Evolutionary conservation across 2,888 invertebrate species (phyloP).

Genomic region (Spialia ferax): DNA sequence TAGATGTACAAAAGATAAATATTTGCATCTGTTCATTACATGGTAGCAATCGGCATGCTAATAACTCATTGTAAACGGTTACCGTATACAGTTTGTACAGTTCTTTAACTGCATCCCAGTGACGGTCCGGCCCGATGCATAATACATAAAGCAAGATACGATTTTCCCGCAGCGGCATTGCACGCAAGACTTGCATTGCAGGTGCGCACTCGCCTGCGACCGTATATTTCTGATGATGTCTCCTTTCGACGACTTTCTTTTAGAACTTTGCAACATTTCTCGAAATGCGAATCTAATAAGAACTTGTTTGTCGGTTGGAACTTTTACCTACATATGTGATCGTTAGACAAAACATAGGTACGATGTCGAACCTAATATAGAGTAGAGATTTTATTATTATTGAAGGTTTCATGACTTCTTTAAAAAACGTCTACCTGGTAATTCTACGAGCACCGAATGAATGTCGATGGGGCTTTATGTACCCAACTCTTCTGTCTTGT

Average conservation of each 20-base stretch:
- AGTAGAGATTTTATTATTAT: neutral
- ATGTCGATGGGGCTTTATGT: too few relatives aligned
- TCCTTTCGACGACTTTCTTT: slow-evolving; percentile 72
- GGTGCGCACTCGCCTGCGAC: slow-evolving; percentile 67
- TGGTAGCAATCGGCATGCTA: slow-evolving; percentile 33
- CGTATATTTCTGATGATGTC: slow-evolving; percentile 64
- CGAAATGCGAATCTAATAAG: slow-evolving; percentile 33
- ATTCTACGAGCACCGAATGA: too few relatives aligned
- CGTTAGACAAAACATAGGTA: neutral
- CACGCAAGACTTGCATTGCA: slow-evolving; percentile 69
- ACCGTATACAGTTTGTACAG: slow-evolving; percentile 57
- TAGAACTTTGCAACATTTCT: slow-evolving; percentile 46
- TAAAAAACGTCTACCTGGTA: too few relatives aligned
- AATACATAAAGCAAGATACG: slow-evolving; percentile 68
- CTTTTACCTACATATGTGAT: slow-evolving; percentile 14
- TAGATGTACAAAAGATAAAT: slow-evolving; percentile 1
- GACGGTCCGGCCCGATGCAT: slow-evolving; percentile 58
- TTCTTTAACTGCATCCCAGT: slow-evolving; percentile 56
- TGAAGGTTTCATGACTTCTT: neutral
- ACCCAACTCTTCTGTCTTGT: too few relatives aligned
- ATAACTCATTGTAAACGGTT: slow-evolving; percentile 38
- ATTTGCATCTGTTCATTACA: slow-evolving; percentile 22
- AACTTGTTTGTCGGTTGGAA: slow-evolving; percentile 27
- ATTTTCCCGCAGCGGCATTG: slow-evolving; percentile 65
- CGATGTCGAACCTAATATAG: neutral